phyloP scores from a whole-genome alignment of 2,797 vertebrate genomes.

The Phalanger gymnotis region DNA sequence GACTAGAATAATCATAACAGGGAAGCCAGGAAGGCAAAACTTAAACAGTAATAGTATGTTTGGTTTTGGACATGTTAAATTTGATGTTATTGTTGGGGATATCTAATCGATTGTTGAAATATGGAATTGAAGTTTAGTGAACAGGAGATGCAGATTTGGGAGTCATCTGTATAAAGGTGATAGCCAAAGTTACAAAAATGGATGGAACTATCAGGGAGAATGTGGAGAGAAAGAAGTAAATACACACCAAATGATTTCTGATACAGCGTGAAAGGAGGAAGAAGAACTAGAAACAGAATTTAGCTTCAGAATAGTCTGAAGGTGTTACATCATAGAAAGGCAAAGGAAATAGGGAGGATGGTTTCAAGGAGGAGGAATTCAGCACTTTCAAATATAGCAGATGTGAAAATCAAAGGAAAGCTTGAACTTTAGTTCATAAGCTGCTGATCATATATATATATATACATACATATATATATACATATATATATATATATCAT shows the following conservation, averaged over 20 bases:
- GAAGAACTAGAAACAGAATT: background rate
- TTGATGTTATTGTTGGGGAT: background rate
- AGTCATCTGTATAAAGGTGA: background rate
- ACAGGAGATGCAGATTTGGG: background rate
- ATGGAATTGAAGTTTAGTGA: background rate
- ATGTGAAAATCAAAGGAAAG: background rate
- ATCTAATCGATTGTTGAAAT: background rate
- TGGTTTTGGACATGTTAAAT: background rate
- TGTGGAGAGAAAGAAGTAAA: background rate
- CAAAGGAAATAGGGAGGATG: background rate
- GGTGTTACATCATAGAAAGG: background rate
- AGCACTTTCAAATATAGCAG: background rate
- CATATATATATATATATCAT: too few relatives aligned
- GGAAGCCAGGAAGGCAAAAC: background rate
- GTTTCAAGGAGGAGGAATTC: background rate
- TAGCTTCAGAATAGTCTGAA: background rate
- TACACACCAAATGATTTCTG: background rate
- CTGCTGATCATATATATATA: too few relatives aligned
- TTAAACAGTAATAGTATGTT: background rate
- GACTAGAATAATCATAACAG: background rate
- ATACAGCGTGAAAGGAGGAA: background rate
- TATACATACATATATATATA: too few relatives aligned
- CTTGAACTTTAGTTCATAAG: background rate
- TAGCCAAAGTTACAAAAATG: rapidly evolving
- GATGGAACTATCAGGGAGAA: background rate